Base-by-base conservation (phyloP, 2,888 invertebrate genomes). In the Andrena hattorfiana region DNA sequence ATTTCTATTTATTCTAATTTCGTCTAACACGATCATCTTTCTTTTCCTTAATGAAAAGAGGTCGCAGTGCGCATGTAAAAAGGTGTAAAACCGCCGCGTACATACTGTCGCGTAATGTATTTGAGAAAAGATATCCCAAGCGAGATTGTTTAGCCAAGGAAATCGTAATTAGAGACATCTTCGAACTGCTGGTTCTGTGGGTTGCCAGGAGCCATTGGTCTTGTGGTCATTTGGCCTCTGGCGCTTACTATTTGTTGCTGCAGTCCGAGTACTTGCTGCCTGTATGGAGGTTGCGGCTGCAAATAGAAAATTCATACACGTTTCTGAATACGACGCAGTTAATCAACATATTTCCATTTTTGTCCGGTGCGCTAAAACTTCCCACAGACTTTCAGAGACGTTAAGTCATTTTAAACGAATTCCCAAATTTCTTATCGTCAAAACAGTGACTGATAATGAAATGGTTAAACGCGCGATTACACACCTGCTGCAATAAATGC, bases 401-500 rank as follows among this genome's bases (percentile, higher is more conserved):
- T 2, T 3, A 8, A 26, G 8, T 56, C n/a, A n/a, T 35, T 35
- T 8, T 66, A 49, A 23, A 60, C 28, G 16, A 23, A 60, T 20
- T 56, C 1, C 28, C 4, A 62, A 51, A 1, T 60, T 42, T 42
- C 13, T 42, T 42, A 16, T 42, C 42, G 13, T 4, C 3, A 13
- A 42, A 8, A 13, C 42, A 4, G 42, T 0, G 13, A 51, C 20
- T 8, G 51, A 51, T 51, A 51, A 51, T 20, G 23, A 54, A 54
- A 30, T 16, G 42, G 4, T 16, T 16, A 16, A 42, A 13, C 42
- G 16, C 23, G 30, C 2, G 28, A 16, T 42, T 20, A 20, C 51
- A 59, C 95, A 97, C 97, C 95, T 97, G 97, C 92, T 98, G 98
- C 74, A 98, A 94, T 59, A 98, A 94, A 94, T 97, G 97, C 16